A percentile compares a stretch with the other conserved stretches of the same genome.
Evolutionary conservation across 2,113 vertebrate genomes (phyloP).

Genomic region (Dipodomys ordii): DNA sequence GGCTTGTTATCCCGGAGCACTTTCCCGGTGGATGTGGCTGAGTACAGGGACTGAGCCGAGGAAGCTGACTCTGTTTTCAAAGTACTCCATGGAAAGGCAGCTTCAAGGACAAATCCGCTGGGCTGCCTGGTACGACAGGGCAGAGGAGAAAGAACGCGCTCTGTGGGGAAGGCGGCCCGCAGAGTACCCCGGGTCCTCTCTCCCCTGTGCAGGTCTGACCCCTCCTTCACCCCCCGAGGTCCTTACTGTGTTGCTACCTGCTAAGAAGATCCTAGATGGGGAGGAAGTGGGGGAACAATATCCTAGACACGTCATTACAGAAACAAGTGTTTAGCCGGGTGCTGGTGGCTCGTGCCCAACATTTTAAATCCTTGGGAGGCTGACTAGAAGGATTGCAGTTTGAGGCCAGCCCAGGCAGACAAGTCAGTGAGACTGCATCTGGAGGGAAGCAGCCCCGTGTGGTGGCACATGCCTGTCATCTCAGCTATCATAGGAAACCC

Average conservation of each 20-base stretch:
- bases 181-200: fast-evolving
- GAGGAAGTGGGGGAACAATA: too few species aligned
- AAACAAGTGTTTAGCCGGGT: not conserved
- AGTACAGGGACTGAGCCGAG: not conserved
- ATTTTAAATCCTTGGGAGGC: too few species aligned
- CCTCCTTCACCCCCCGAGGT: not conserved
- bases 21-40: not conserved
- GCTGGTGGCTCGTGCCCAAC: too few species aligned
- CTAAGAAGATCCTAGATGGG: not conserved
- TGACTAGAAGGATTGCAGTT: too few species aligned
- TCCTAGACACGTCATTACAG: not conserved
- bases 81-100: not conserved
- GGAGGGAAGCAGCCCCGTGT: too few species aligned
- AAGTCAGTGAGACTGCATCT: too few species aligned
- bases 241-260: not conserved
- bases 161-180: not conserved
- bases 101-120: not conserved
- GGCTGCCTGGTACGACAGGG: not conserved
- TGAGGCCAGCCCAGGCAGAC: too few species aligned
- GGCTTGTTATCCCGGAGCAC: not conserved
- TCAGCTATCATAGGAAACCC: too few species aligned
- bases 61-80: not conserved
- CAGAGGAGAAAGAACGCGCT: not conserved
- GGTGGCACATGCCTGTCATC: too few species aligned
- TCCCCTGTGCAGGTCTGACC: not conserved